Conservation (phyloP, 2,888 invertebrate species). For the Diplazon laetatorius region DNA sequence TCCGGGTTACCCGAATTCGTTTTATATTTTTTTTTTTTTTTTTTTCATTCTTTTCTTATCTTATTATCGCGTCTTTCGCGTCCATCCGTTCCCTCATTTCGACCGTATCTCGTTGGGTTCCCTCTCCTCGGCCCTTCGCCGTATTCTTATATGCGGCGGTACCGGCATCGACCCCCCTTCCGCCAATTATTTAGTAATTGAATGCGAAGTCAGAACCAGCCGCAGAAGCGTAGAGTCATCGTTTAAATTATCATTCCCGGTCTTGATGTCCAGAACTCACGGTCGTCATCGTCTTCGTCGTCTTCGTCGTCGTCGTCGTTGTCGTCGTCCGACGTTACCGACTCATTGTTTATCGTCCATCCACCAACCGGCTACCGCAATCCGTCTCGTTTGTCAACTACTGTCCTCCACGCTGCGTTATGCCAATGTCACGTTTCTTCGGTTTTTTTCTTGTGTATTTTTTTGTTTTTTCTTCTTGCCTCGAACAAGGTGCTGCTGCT, state of each 20-base stretch:
- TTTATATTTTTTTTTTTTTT: conserved; percentile 34
- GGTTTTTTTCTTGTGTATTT: conserved; percentile 33
- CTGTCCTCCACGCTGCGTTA: conserved; percentile 63
- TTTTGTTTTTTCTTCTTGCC: not conserved
- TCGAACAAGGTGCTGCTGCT: conserved; percentile 64
- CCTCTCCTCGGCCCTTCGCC: conserved; percentile 30
- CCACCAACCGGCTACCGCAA: conserved; percentile 35
- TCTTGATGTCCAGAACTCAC: conserved; percentile 57
- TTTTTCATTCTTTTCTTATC: conserved; percentile 48
- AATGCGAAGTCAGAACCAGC: conserved; percentile 73
- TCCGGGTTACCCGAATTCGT: too few species aligned
- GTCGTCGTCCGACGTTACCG: conserved; percentile 6
- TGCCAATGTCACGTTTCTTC: conserved; percentile 52
- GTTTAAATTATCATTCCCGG: conserved; percentile 81
- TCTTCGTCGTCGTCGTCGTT: conserved; percentile 35
- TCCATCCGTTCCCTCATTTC: too few species aligned
- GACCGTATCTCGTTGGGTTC: too few species aligned
- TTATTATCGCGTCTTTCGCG: conserved; percentile 23
- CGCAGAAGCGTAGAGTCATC: conserved; percentile 79
- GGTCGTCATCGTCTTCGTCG: conserved; percentile 36
- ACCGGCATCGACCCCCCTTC: too few species aligned
- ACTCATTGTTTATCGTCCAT: conserved; percentile 55
- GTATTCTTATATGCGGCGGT: too few species aligned
- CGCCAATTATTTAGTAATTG: conserved; percentile 82
- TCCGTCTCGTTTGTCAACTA: conserved; percentile 70